phyloP scores from a whole-genome alignment of 2,888 invertebrate species.

The Protodeltote pygarga region DNA sequence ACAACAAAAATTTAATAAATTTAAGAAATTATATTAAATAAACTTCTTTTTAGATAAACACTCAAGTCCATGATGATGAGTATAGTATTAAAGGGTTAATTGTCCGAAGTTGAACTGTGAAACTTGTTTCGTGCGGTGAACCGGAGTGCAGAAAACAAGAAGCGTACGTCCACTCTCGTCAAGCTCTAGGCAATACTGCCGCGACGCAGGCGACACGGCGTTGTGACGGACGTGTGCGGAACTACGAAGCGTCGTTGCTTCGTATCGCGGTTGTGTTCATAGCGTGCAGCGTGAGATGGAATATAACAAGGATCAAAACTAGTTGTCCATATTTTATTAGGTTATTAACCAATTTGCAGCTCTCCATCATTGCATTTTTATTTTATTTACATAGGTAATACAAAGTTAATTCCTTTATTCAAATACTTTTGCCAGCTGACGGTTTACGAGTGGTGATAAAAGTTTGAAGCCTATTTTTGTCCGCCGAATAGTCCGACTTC shows the following conservation, averaged over 20 bases:
- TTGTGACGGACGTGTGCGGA: conserved; percentile 61
- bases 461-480: too few relatives aligned
- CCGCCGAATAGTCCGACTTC: too few relatives aligned
- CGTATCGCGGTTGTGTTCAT: conserved; percentile 30
- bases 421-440: too few relatives aligned
- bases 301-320: conserved; percentile 68
- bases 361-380: conserved; percentile 25
- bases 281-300: conserved; percentile 30
- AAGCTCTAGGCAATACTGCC: conserved; percentile 72
- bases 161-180: conserved; percentile 70
- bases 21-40: conserved; percentile 58
- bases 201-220: conserved; percentile 71
- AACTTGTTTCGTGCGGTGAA: conserved; percentile 80
- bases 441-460: too few relatives aligned
- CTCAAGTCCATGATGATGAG: conserved; percentile 71
- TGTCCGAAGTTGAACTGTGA: conserved; percentile 53
- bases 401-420: conserved; percentile 23
- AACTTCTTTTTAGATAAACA: conserved; percentile 58
- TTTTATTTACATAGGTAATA: conserved; percentile 13
- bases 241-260: conserved; percentile 71
- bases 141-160: conserved; percentile 46
- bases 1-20: conserved; percentile 68
- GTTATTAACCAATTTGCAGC: conserved; percentile 49
- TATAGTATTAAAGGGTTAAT: conserved; percentile 46
- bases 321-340: conserved; percentile 59